Conservation (phyloP, 2,113 vertebrate genomes). For the Urocitellus parryii region DNA sequence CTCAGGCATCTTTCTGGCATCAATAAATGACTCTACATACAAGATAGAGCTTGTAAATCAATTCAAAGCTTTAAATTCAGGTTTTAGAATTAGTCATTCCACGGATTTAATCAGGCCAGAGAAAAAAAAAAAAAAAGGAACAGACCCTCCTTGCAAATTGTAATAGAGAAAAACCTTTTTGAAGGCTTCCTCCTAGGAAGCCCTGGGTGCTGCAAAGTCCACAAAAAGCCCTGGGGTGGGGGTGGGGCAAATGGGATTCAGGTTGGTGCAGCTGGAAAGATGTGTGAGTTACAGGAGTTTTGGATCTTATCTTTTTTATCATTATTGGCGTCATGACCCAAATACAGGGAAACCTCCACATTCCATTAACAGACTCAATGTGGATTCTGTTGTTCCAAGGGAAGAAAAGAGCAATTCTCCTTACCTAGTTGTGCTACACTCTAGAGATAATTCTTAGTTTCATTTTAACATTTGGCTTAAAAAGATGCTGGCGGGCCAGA, state of each 20-base stretch:
- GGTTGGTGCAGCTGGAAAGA: slow-evolving; percentile 17
- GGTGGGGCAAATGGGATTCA: not conserved
- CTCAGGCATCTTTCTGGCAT: not conserved
- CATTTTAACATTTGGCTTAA: slow-evolving; percentile 16
- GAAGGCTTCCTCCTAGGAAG: slow-evolving; percentile 66
- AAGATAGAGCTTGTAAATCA: slow-evolving; percentile 58
- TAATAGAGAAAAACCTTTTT: slow-evolving; percentile 64
- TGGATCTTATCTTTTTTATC: slow-evolving; percentile 5
- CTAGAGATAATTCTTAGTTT: not conserved
- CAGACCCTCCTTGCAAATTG: slow-evolving; percentile 66
- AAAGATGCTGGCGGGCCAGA: not conserved
- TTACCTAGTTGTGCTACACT: not conserved
- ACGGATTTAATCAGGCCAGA: slow-evolving; percentile 32
- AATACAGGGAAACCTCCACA: slow-evolving; percentile 70
- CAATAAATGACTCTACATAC: slow-evolving; percentile 51
- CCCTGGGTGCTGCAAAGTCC: slow-evolving; percentile 59
- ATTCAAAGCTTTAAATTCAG: slow-evolving; percentile 48
- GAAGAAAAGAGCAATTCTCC: not conserved
- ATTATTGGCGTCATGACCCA: not conserved
- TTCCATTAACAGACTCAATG: slow-evolving; percentile 47
- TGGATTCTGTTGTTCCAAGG: not conserved
- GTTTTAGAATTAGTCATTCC: slow-evolving; percentile 46
- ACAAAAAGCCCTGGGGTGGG: not conserved
- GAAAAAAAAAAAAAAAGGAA: slow-evolving; percentile 37
- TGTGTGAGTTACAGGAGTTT: slow-evolving; percentile 57